phyloP scores from a whole-genome alignment of 2,888 invertebrate species.

The Ellobium chinense region DNA sequence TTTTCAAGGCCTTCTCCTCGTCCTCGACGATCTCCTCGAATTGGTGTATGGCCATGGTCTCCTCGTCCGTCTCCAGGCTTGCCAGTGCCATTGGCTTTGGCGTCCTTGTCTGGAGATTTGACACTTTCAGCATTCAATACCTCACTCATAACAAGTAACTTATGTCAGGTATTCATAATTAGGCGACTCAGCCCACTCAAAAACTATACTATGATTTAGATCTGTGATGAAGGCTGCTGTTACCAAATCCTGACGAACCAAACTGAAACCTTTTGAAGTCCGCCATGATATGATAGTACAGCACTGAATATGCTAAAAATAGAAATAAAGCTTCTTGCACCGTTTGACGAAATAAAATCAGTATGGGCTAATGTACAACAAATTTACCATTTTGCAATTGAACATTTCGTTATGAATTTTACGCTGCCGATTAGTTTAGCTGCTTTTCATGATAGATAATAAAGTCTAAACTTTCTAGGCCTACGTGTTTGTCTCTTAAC shows the following conservation, averaged over 20 bases:
- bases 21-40: constrained; percentile 16
- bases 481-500: too few relatives aligned
- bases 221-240: background rate
- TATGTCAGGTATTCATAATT: constrained; percentile 35
- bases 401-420: too few relatives aligned
- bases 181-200: background rate
- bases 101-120: constrained; percentile 61
- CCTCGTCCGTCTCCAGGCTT: constrained; percentile 21
- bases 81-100: constrained; percentile 49
- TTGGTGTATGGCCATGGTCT: background rate
- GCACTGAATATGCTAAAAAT: constrained; percentile 30
- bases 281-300: constrained; percentile 37
- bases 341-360: too few relatives aligned
- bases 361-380: too few relatives aligned
- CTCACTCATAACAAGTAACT: constrained; percentile 64
- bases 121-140: constrained; percentile 62
- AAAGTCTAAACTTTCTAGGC: too few relatives aligned
- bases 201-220: background rate
- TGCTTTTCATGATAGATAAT: too few relatives aligned
- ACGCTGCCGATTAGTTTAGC: too few relatives aligned
- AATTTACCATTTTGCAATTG: too few relatives aligned
- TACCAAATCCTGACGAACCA: background rate
- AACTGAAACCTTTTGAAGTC: constrained; percentile 35
- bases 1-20: constrained; percentile 35
- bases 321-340: too few relatives aligned